These are phyloP conservation scores for Haplotaxodon microlepis DNA, from an alignment of 2,113 vertebrate species.

Conservation along the genomic window DNA sequence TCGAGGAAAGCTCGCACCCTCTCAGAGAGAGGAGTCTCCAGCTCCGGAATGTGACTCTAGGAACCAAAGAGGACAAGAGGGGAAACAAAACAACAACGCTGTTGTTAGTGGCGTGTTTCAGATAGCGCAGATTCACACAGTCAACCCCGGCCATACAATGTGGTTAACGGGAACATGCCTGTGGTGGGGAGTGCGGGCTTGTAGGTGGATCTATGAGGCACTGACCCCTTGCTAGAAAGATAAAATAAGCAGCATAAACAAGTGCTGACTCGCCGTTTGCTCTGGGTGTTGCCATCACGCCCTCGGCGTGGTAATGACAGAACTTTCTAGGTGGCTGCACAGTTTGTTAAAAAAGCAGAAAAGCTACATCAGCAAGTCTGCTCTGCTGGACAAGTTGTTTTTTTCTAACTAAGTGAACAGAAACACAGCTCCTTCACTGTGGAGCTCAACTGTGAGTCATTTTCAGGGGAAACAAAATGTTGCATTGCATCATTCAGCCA, in stretches of 20 bases:
- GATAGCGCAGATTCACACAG: neutral
- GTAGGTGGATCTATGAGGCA: neutral
- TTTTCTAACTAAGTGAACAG: neutral
- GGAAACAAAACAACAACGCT: neutral
- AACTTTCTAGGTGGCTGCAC: neutral
- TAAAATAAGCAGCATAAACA: conserved; percentile 5
- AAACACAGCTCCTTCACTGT: neutral
- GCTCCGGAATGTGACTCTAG: conserved; percentile 86
- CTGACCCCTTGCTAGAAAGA: neutral
- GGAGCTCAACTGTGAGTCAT: neutral
- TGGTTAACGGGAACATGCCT: neutral
- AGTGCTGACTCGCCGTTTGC: conserved; percentile 3
- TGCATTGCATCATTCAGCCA: neutral
- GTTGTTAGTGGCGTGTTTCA: neutral
- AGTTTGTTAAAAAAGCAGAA: neutral
- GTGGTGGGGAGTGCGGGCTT: neutral
- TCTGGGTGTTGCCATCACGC: neutral
- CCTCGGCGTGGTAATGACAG: neutral
- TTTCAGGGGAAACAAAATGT: neutral
- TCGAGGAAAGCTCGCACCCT: conserved; percentile 83
- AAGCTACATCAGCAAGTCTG: neutral
- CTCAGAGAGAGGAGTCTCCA: conserved; percentile 82
- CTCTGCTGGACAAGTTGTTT: neutral
- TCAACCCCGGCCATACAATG: neutral
- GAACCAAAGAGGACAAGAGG: neutral